Base-by-base conservation (phyloP, 2,113 vertebrate genomes). In the Azemiops feae region DNA sequence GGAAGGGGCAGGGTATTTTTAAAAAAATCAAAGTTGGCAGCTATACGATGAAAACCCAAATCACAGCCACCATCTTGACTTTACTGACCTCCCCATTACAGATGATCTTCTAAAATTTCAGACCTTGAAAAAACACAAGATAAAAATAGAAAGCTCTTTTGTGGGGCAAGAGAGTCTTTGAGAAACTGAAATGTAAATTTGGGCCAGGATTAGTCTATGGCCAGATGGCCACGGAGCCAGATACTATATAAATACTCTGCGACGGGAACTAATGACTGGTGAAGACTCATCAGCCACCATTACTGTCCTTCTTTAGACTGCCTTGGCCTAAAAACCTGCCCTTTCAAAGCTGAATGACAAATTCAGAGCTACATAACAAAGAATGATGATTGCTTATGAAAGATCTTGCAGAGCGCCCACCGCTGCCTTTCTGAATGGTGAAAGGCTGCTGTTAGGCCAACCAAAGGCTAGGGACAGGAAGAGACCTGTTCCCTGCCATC, bases 401-500 rank as follows among this genome's bases (percentile, higher is more conserved):
- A 1, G 0, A 5, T 16, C 53, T 47, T 88, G 85, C 91, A 92
- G 95, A 92, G 89, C 30, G 89, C 94, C 55, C 90, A 52, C n/a
- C 1, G 91, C 93, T 89, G 93, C 90, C n/a, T 93, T 85, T 52
- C 89, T 30, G 0, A 9, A 34, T 93, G 91, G 89, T 5, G 3
- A 95, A 94, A 91, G 94, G 86, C 92, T 93, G 23, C 4, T 22
- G 64, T 69, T 88, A 91, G 91, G 92, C 95, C n/a, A 30, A 88
- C 30, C 39, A 89, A 93, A 74, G 81, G 89, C 9, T 22, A 92
- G 64, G 92, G 92, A 57, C 58, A 92, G 88, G 55, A 94, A n/a
- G 0, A 0, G 86, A 11, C 18, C 52, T 27, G 92, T 47, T 25
- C 39, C 1, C 30, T 34, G 64, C 64, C 30, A 69, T 6, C 54